Evolutionary conservation across 2,888 invertebrate species (phyloP), one percentile per base, ranked within the genome.

Genomic region (Papilio protenor): DNA sequence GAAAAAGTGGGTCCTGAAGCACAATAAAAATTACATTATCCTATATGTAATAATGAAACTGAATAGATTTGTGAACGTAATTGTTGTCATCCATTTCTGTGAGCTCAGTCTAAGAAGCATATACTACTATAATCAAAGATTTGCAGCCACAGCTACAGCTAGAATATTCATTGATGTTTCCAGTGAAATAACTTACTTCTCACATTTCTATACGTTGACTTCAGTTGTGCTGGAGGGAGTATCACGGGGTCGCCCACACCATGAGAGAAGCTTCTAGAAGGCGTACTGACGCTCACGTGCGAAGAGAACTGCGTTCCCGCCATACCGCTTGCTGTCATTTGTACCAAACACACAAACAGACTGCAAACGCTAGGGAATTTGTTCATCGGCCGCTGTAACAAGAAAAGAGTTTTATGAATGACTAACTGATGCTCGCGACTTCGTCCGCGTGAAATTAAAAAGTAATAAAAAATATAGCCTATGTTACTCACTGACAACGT

Each of bases 261-360:
- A 77, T 95, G 94, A 27, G 90, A 87, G 85, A 90, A 94, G 81
- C 94, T 94, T 23, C 89, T 85, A 18, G 92, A 87, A 6, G 95
- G 95, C 18, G 95, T 94, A 82, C 89, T 92, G 59, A 95, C 89
- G 80, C 88, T 91, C 61, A 95, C 92, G 81, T 95, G 95, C 4
- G 95, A 95, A 0, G 91, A 85, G 85, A 94, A 95, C 80, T 89
- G 89, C 2, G 92, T 89, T 57, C 89, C 88, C 1, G 89, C 87
- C 64, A 82, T 80, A 70, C 70, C 23, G 52, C 73, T 74, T 12
- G 33, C 83, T 84, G 83, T 76, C 49, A 87, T 79, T 77, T 89
- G 89, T 73, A 87, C 59, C n/a, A 85, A 49, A 75, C 84, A 83
- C 12, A 90, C 69, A 27, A 88, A 23, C 52, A 87, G 40, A 64